Base-by-base conservation (phyloP, 2,113 vertebrate species). In the Platichthys stellatus region DNA sequence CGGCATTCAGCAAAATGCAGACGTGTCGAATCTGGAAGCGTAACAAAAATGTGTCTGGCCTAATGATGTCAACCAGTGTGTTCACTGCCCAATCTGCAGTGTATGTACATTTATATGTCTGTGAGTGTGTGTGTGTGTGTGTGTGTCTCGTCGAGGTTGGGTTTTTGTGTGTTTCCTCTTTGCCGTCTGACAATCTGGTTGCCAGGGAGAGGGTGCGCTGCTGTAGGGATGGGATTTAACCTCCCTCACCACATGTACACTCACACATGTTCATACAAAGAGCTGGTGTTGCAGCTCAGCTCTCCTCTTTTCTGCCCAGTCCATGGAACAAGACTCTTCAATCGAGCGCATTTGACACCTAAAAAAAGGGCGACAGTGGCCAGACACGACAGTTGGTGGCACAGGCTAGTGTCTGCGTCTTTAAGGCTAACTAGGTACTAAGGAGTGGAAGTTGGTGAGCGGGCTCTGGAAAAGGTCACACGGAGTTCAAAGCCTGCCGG, bases 401-500 rank as follows among this genome's bases (percentile, higher is more conserved):
- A 6, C 17, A 4, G 17, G 31, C 26, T 68, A 75, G 60, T 23
- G 15, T 81, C 64, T 88, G 83, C 28, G 65, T 84, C 85, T 93
- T 89, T 90, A 90, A 85, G 81, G 62, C 74, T 78, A 86, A 92
- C 84, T 91, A 90, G 91, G 90, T 94, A 91, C 93, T 92, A 74
- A 93, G 88, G 63, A 91, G 85, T 92, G 93, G 92, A 94, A 95
- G 94, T 96, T 94, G 80, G 88, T 82, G 91, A 92, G 58, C 87
- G 91, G 94, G 86, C 82, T 87, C 91, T 79, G 85, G 82, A 89
- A 95, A 95, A 96, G 98, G 98, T 98, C 96, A 96, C 76, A 63
- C 83, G 92, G 95, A 99, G 98, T 98, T 99, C 98, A 98, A 94
- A 89, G 92, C 69, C 89, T 89, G 92, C 77, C 77, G 76, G 84